Evolutionary conservation across 2,797 vertebrate species (phyloP), one percentile per base, ranked within the genome.

Genomic region (Argya squamiceps): DNA sequence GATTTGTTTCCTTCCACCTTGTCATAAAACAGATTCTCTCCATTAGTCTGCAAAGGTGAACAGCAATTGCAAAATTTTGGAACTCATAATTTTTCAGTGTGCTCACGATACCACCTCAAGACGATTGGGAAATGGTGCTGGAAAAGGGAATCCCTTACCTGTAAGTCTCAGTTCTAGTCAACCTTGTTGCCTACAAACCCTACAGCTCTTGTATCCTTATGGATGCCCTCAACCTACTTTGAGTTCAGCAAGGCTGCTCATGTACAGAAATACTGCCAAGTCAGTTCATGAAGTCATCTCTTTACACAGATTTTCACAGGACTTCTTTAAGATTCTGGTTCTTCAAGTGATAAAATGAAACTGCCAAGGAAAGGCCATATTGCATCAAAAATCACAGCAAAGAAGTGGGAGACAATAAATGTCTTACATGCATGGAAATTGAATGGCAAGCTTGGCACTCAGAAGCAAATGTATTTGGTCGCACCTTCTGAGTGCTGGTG

Each of bases 361-460:
- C 47, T 93, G 65, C 52, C 50, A 58, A 84, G 76, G 20, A 78
- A 88, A 89, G 53, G 78, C 24, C 69, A 90, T 22, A 32, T 74
- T 65, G 73, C 80, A 81, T 39, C 94, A 82, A 93, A 96, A 91
- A 96, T 93, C 59, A 75, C 64, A 81, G 32, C 34, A 63, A 85
- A 83, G 63, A 55, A 39, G 56, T 4, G 24, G 71, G 63, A 82
- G 78, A 88, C 67, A 86, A 86, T 64, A 64, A 93, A 65, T 17
- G 69, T 29, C 60, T 94, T 80, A 71, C 46, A 52, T 13, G 63
- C 9, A 41, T 1, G 43, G 76, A 50, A 83, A 85, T 19, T 56
- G 80, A 88, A 78, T 34, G 67, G 47, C 50, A 88, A 92, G 69
- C 79, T 60, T 14, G 34, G 52, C 68, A 85, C 34, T 88, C 22